Evolutionary conservation across 2,113 vertebrate species (phyloP).

Genomic region (Progne subis): DNA sequence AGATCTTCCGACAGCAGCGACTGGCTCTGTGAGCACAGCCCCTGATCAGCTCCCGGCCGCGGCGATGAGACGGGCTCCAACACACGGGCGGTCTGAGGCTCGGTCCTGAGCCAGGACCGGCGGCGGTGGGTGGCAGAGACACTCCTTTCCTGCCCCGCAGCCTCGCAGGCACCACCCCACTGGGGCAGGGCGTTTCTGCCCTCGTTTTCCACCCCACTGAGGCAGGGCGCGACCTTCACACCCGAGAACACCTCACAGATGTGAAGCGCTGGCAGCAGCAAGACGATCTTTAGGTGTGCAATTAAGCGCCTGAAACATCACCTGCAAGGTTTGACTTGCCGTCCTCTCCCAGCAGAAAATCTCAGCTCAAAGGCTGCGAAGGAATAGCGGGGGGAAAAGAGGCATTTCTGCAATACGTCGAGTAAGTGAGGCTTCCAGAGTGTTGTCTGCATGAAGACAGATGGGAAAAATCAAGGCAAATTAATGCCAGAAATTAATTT

Average conservation of each 20-base stretch:
- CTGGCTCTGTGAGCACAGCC: not conserved
- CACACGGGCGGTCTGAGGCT: not conserved
- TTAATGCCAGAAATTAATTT: not conserved
- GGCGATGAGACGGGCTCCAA: accelerated
- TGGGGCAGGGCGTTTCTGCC: too few species aligned
- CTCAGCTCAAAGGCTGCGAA: accelerated
- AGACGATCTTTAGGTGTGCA: not conserved
- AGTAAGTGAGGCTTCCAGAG: not conserved
- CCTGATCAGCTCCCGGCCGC: accelerated
- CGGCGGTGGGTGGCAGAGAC: not conserved
- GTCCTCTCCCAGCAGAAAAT: not conserved
- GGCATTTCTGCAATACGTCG: not conserved
- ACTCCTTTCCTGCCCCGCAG: not conserved
- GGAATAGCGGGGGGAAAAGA: not conserved
- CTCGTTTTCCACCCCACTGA: accelerated
- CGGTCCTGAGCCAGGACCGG: accelerated
- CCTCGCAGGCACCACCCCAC: not conserved
- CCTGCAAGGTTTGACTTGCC: not conserved
- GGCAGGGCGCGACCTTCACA: accelerated
- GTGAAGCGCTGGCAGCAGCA: not conserved
- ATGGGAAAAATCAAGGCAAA: not conserved
- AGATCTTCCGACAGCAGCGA: not conserved
- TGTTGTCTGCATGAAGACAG: not conserved
- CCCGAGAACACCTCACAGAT: not conserved
- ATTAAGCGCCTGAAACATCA: not conserved